Conservation (phyloP, 64 coral and sea anemone species). For the Pocillopora damicornis region DNA sequence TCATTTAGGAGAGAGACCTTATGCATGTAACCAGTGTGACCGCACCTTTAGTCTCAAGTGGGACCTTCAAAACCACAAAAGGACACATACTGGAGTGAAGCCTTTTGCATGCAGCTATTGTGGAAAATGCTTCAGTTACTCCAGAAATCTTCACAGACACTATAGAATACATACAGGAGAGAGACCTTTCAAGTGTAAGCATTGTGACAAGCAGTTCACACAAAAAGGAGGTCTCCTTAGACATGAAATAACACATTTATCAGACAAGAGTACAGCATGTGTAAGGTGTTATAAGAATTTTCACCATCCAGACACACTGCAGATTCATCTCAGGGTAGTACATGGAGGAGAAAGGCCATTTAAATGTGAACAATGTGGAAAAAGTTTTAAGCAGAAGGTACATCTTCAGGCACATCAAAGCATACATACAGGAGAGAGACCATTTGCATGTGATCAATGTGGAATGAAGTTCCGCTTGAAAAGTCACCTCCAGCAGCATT, state of each 20-base stretch:
- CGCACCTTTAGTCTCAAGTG: neutral
- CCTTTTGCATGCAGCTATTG: neutral
- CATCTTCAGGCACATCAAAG: neutral
- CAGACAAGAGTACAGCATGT: too few relatives aligned
- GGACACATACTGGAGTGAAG: neutral
- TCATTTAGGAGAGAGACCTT: neutral
- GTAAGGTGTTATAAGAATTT: too few relatives aligned
- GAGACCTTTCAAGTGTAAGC: neutral
- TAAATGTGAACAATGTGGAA: neutral
- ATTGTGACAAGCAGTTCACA: neutral
- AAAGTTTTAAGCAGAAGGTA: neutral
- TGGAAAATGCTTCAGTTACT: too few relatives aligned
- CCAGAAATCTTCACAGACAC: too few relatives aligned
- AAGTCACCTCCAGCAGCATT: too few relatives aligned
- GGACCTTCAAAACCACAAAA: neutral
- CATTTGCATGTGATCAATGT: too few relatives aligned
- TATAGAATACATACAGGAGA: neutral
- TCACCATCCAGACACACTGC: too few relatives aligned
- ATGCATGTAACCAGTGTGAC: conserved; percentile 15
- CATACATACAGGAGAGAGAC: neutral
- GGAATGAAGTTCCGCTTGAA: too few relatives aligned
- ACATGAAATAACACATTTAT: neutral
- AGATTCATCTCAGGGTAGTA: too few relatives aligned
- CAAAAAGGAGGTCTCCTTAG: neutral
- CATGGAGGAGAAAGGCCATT: neutral